Evolutionary conservation across 2,888 invertebrate species (phyloP).

Genomic region (Acleris laterana): DNA sequence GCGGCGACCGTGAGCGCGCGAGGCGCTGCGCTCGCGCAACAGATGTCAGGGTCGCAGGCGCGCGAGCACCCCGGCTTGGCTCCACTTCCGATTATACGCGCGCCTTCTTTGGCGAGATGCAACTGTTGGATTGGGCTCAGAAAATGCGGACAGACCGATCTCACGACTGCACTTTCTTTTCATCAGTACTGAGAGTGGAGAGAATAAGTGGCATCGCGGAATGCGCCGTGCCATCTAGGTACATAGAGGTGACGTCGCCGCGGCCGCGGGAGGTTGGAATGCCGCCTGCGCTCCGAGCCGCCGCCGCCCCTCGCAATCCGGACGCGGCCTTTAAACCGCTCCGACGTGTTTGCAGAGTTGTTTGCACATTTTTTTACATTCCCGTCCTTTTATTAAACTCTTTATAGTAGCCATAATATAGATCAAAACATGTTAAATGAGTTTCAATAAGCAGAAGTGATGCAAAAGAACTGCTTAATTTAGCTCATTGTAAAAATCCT

Average conservation of each 20-base stretch:
- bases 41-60: constrained; percentile 65
- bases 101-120: constrained; percentile 25
- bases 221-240: constrained; percentile 58
- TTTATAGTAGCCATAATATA: constrained; percentile 51
- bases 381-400: constrained; percentile 76
- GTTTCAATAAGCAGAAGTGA: not conserved
- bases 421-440: constrained; percentile 37
- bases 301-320: constrained; percentile 78
- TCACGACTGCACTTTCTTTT: constrained; percentile 54
- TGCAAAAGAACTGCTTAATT: not conserved
- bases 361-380: constrained; percentile 84
- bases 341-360: constrained; percentile 83
- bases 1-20: constrained; percentile 71
- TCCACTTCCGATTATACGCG: constrained; percentile 42
- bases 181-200: constrained; percentile 53
- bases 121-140: constrained; percentile 15
- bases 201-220: constrained; percentile 53
- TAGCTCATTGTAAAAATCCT: not conserved
- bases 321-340: constrained; percentile 83
- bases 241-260: constrained; percentile 67
- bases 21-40: constrained; percentile 56
- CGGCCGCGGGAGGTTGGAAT: constrained; percentile 76
- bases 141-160: constrained; percentile 43
- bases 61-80: constrained; percentile 43
- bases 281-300: constrained; percentile 70